A percentile compares a stretch with the other conserved stretches of the same genome.
These are phyloP conservation scores for Lampris megalopsis DNA, from an alignment of 2,113 vertebrate genomes.

Conservation along the genomic window DNA sequence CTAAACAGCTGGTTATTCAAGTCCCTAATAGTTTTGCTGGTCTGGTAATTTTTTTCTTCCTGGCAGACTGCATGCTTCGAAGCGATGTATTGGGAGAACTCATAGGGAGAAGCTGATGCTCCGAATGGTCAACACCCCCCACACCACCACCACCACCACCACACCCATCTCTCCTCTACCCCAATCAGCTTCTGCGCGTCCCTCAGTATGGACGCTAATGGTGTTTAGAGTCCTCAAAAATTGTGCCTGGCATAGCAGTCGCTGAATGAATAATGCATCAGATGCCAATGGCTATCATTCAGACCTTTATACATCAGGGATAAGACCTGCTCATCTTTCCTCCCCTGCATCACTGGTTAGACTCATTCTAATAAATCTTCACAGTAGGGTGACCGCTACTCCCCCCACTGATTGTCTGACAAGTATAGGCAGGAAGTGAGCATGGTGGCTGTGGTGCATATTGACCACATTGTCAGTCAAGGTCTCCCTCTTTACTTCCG, in stretches of 20 bases:
- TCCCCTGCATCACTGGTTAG: slow-evolving; percentile 39
- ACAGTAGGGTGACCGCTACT: slow-evolving; percentile 56
- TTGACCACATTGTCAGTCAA: slow-evolving; percentile 44
- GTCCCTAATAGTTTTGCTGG: slow-evolving; percentile 16
- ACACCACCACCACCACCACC: slow-evolving; percentile 25
- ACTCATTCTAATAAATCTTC: slow-evolving; percentile 58
- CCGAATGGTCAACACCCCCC: slow-evolving; percentile 16
- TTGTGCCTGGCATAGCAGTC: slow-evolving; percentile 27
- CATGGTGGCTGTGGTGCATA: slow-evolving; percentile 12
- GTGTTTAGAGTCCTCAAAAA: slow-evolving; percentile 39
- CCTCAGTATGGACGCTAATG: slow-evolving; percentile 26
- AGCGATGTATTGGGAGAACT: slow-evolving; percentile 32
- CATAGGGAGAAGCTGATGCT: neutral
- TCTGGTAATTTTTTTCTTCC: neutral
- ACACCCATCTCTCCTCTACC: slow-evolving; percentile 9
- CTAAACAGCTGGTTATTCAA: neutral
- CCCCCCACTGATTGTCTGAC: slow-evolving; percentile 47
- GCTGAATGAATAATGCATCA: slow-evolving; percentile 68
- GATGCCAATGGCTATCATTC: slow-evolving; percentile 66
- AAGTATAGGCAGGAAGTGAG: slow-evolving; percentile 27
- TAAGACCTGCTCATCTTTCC: slow-evolving; percentile 66
- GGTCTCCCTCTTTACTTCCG: slow-evolving; percentile 18
- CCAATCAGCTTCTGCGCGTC: slow-evolving; percentile 1
- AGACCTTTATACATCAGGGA: slow-evolving; percentile 60
- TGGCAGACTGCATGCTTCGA: slow-evolving; percentile 14